Evolutionary conservation across 2,797 vertebrate species (phyloP).

Genomic region (Crotalus adamanteus): DNA sequence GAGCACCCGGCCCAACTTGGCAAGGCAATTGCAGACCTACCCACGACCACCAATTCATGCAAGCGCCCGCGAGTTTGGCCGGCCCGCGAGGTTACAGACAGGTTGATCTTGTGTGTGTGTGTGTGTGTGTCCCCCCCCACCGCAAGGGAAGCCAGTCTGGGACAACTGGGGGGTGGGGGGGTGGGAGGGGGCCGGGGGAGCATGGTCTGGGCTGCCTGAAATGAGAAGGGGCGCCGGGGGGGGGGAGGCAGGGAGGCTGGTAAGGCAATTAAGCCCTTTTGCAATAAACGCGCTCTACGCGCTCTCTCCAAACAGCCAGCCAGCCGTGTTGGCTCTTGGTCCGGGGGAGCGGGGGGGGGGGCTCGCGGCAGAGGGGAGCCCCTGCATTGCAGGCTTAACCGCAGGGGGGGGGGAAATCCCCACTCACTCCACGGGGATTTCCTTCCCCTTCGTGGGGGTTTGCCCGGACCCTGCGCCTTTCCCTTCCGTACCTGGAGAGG

Average conservation of each 20-base stretch:
- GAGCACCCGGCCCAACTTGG: no score
- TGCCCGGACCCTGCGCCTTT: neutral
- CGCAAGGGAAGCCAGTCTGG: neutral
- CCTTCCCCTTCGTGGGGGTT: neutral
- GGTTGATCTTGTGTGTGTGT: no score
- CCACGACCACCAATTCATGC: no score
- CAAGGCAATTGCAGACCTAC: neutral
- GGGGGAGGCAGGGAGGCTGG: no score
- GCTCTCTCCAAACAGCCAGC: neutral
- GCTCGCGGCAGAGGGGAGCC: neutral
- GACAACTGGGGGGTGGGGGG: no score
- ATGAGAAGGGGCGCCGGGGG: neutral
- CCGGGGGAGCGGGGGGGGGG: no score
- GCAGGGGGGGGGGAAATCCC: neutral
- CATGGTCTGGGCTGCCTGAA: neutral
- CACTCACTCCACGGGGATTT: neutral
- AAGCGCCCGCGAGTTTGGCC: no score
- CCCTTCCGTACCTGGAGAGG: neutral
- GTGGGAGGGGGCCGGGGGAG: no score
- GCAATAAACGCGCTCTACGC: neutral
- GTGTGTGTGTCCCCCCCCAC: neutral
- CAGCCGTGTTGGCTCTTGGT: neutral
- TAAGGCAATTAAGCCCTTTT: neutral
- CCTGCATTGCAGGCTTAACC: neutral
- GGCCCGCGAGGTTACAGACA: no score